Percentiles rank a stretch among this genome's conserved stretches.
Evolutionary conservation across 2,113 vertebrate species (phyloP).

Genomic region (Morone saxatilis): DNA sequence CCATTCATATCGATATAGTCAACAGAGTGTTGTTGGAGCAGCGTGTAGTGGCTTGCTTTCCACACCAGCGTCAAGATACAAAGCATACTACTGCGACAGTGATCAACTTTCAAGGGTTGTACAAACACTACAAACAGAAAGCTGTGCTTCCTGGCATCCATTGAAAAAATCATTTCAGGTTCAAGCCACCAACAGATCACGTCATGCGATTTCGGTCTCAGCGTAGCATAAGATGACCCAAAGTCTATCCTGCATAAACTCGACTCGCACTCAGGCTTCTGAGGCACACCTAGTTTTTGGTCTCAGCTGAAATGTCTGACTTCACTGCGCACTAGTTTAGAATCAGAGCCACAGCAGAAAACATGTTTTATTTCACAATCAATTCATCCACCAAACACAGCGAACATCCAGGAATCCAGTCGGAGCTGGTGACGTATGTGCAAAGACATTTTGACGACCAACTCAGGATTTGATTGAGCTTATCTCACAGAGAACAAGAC

Average conservation of each 20-base stretch:
- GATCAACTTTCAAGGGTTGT: too few species aligned
- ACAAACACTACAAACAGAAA: too few species aligned
- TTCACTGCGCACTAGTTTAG: neutral
- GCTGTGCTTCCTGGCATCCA: too few species aligned
- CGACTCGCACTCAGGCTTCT: neutral
- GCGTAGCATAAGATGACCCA: too few species aligned
- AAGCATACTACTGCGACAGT: too few species aligned
- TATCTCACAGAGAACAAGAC: slow-evolving; percentile 31
- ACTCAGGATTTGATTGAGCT: slow-evolving; percentile 5
- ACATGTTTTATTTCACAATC: neutral
- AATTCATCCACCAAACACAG: neutral
- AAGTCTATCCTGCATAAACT: neutral
- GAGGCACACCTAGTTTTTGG: neutral
- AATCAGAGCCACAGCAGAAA: neutral
- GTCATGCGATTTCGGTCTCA: too few species aligned
- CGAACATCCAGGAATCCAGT: neutral
- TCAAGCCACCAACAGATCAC: too few species aligned
- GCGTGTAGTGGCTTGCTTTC: too few species aligned
- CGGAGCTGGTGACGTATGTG: slow-evolving; percentile 4
- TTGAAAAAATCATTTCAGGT: too few species aligned
- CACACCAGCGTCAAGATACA: too few species aligned
- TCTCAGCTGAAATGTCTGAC: neutral
- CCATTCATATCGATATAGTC: too few species aligned
- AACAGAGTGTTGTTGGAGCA: too few species aligned
- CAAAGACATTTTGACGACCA: slow-evolving; percentile 25